Percentiles rank a stretch among this genome's conserved stretches.
Evolutionary conservation across 2,113 vertebrate species (phyloP).

Genomic region (Paradisaea rubra): DNA sequence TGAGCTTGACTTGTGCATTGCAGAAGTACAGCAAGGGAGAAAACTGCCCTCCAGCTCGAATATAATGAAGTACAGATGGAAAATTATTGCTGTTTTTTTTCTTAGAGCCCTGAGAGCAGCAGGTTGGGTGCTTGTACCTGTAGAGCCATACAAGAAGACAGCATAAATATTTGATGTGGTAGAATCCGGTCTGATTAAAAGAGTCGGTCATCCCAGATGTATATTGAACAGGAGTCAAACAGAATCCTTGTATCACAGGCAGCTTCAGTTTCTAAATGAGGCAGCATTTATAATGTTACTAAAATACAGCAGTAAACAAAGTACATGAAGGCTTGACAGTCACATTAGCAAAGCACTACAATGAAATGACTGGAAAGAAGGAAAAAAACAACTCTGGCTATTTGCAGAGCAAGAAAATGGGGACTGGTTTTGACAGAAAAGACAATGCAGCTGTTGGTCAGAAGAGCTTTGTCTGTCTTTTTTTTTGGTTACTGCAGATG

Average conservation of each 20-base stretch:
- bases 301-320: conserved; percentile 21
- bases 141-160: neutral
- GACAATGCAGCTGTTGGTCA: neutral
- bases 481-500: neutral
- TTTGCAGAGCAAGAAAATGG: neutral
- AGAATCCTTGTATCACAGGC: neutral
- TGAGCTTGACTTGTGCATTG: neutral
- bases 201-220: neutral
- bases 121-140: neutral
- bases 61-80: neutral
- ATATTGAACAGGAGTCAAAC: neutral
- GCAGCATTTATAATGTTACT: neutral
- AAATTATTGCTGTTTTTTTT: neutral
- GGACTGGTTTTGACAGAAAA: conserved; percentile 32
- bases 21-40: neutral
- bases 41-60: neutral
- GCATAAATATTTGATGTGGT: neutral
- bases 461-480: neutral
- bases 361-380: neutral
- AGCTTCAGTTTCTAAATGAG: neutral
- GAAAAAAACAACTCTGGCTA: neutral
- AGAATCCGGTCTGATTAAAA: neutral
- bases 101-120: neutral
- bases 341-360: neutral
- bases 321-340: conserved; percentile 9